A percentile compares a stretch with the other conserved stretches of the same genome.
These are phyloP conservation scores for Amphilophus citrinellus DNA, from an alignment of 2,113 vertebrate genomes.

Conservation along the genomic window DNA sequence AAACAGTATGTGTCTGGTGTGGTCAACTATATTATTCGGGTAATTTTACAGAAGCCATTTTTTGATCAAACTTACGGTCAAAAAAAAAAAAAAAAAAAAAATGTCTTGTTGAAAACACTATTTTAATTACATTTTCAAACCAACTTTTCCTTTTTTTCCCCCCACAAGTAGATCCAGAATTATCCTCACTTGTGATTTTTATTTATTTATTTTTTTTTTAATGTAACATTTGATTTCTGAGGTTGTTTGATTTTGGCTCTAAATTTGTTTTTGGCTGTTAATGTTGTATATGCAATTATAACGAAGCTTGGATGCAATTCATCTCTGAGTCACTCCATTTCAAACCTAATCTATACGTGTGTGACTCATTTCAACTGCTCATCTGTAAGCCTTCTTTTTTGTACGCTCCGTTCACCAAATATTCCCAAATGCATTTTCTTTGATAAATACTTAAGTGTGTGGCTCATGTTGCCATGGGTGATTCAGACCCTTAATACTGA, in stretches of 20 bases:
- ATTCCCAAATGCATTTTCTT: conserved; percentile 6
- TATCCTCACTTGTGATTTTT: too few species aligned
- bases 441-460: conserved; percentile 11
- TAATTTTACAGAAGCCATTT: background rate
- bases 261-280: background rate
- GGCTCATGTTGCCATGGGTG: conserved; percentile 9
- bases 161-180: too few species aligned
- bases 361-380: conserved; percentile 26
- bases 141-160: too few species aligned
- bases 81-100: too few species aligned
- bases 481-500: conserved; percentile 42
- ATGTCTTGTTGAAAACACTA: too few species aligned
- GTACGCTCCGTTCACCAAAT: background rate
- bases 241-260: background rate
- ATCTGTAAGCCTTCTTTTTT: background rate
- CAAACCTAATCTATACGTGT: background rate
- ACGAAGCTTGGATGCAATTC: background rate
- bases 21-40: background rate
- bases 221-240: background rate
- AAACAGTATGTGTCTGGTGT: background rate
- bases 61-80: too few species aligned
- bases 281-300: background rate
- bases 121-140: too few species aligned
- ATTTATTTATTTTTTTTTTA: background rate
- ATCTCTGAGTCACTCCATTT: background rate